phyloP scores from a whole-genome alignment of 2,888 invertebrate species.

The Ophioninae sp. region DNA sequence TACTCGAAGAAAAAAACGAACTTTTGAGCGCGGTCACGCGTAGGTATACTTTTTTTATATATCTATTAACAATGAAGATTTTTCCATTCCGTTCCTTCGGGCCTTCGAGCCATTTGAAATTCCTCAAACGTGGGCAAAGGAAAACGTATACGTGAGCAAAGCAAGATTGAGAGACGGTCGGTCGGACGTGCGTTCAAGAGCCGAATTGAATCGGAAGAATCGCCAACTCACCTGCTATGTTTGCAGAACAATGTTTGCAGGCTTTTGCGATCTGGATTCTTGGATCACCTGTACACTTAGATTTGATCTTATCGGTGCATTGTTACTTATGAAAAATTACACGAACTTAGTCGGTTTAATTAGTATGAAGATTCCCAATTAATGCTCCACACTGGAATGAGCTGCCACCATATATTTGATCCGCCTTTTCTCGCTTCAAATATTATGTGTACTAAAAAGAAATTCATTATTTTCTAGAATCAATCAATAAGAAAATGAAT shows the following conservation, averaged over 20 bases:
- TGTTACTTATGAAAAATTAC: too few relatives aligned
- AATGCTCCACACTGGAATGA: too few relatives aligned
- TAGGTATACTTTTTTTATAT: conserved; percentile 17
- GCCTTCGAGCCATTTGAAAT: conserved; percentile 63
- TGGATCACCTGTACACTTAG: not conserved
- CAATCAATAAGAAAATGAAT: too few relatives aligned
- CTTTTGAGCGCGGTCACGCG: not conserved
- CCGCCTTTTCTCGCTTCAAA: too few relatives aligned
- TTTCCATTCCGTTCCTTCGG: not conserved
- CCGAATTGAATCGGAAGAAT: conserved; percentile 36
- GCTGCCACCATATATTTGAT: too few relatives aligned
- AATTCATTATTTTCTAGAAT: too few relatives aligned
- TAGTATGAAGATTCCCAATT: too few relatives aligned
- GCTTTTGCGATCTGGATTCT: conserved; percentile 26
- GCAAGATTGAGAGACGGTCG: conserved; percentile 24
- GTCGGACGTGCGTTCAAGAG: conserved; percentile 5
- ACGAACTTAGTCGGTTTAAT: too few relatives aligned
- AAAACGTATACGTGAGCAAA: conserved; percentile 59
- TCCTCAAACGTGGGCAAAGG: conserved; percentile 47
- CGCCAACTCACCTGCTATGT: conserved; percentile 24
- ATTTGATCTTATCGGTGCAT: not conserved
- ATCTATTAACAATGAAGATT: conserved; percentile 21
- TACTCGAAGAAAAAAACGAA: not conserved
- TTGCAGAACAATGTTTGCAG: conserved; percentile 27
- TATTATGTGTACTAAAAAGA: too few relatives aligned